Percentiles rank a stretch among this genome's conserved stretches.
Evolutionary conservation across 2,113 vertebrate genomes (phyloP).

Genomic region (Rhabdomys dilectus): DNA sequence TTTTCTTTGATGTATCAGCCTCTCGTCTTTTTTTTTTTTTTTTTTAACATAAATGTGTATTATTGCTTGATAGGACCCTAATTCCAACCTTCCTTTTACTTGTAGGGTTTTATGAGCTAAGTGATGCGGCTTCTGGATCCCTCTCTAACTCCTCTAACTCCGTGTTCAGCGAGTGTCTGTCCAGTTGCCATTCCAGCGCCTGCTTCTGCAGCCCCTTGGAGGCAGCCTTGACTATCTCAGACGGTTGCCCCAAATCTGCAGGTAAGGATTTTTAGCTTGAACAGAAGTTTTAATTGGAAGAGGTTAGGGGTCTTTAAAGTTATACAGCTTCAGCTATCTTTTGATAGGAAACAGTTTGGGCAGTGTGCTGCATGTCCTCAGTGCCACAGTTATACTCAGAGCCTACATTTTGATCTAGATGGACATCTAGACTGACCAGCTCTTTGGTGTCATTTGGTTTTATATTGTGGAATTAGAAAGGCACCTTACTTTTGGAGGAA

Average conservation of each 20-base stretch:
- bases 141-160: constrained; percentile 99
- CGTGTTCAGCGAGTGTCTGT: constrained; percentile 97
- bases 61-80: constrained; percentile 78
- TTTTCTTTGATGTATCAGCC: constrained; percentile 56
- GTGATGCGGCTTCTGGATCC: constrained; percentile 94
- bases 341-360: constrained; percentile 7
- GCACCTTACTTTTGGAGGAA: not conserved
- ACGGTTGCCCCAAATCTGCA: constrained; percentile 92
- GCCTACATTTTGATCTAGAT: not conserved
- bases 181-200: constrained; percentile 95
- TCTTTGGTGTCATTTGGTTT: not conserved
- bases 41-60: constrained; percentile 46
- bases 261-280: constrained; percentile 87
- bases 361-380: not conserved
- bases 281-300: constrained; percentile 36
- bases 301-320: not conserved
- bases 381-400: not conserved
- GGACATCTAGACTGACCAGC: not conserved
- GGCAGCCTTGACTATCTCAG: constrained; percentile 91
- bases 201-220: constrained; percentile 95
- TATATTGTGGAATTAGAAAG: constrained; percentile 12
- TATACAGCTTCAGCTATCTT: not conserved
- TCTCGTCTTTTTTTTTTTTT: not conserved
- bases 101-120: constrained; percentile 97
- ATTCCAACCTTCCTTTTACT: constrained; percentile 82